phyloP scores from a whole-genome alignment of 2,797 vertebrate species.

The Sebastes trivittatus region DNA sequence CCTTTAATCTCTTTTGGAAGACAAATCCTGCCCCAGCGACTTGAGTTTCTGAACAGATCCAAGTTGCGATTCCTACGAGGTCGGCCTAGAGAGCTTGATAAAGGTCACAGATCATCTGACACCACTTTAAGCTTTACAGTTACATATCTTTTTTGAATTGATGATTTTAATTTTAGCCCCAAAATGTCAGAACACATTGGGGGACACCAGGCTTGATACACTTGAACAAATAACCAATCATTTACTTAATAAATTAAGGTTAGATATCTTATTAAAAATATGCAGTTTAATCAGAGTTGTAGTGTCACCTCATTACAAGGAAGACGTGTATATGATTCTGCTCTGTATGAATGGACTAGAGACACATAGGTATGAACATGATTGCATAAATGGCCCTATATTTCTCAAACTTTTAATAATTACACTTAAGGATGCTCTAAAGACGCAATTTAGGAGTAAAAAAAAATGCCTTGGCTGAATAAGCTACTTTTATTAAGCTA shows the following conservation, averaged over 20 bases:
- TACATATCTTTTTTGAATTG: neutral
- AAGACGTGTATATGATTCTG: neutral
- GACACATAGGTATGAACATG: neutral
- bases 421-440: neutral
- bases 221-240: neutral
- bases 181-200: neutral
- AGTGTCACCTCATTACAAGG: neutral
- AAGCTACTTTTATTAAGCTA: neutral
- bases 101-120: neutral
- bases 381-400: neutral
- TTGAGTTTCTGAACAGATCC: neutral
- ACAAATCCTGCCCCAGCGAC: neutral
- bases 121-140: neutral
- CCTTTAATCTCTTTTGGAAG: neutral
- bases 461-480: neutral
- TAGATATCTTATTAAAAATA: neutral
- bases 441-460: neutral
- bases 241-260: neutral
- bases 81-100: neutral
- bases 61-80: neutral
- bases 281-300: neutral
- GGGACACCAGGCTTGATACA: neutral
- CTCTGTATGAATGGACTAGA: neutral
- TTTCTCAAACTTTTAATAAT: neutral
- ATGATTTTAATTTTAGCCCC: neutral